These are phyloP conservation scores for Yponomeuta sedellus DNA, from an alignment of 2,888 invertebrate species.

Conservation along the genomic window DNA sequence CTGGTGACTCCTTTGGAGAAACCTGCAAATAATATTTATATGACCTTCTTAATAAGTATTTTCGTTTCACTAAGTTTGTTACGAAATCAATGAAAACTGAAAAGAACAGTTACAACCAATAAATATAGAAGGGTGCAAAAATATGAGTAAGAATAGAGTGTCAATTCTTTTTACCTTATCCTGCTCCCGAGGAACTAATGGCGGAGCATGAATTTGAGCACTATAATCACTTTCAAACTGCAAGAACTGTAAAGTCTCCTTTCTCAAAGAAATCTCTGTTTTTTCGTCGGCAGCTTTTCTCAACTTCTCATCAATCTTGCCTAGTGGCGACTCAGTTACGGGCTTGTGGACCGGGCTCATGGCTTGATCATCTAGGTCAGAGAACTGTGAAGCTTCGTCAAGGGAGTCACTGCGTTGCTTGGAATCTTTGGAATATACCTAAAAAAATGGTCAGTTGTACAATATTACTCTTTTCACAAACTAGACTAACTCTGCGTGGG, in stretches of 20 bases:
- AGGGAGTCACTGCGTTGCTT: conserved; percentile 70
- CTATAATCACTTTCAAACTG: conserved; percentile 41
- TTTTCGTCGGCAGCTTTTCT: conserved; percentile 23
- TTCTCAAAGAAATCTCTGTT: conserved; percentile 25
- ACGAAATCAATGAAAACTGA: neutral
- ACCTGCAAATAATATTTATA: conserved; percentile 26
- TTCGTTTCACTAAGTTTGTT: conserved; percentile 15
- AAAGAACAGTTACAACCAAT: no score
- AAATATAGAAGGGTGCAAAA: no score
- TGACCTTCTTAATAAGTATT: neutral
- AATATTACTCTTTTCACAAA: neutral
- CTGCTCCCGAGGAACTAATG: conserved; percentile 31
- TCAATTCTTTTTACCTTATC: conserved; percentile 45
- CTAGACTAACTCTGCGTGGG: no score
- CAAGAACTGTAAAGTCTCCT: conserved; percentile 54
- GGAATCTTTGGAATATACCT: conserved; percentile 66
- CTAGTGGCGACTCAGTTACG: conserved; percentile 26
- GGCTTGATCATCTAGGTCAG: conserved; percentile 68
- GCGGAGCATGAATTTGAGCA: conserved; percentile 40
- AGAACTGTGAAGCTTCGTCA: conserved; percentile 70
- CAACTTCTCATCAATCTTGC: conserved; percentile 34
- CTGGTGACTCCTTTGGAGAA: conserved; percentile 64
- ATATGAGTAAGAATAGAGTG: no score
- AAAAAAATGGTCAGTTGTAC: neutral
- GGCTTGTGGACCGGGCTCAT: conserved; percentile 58